A percentile compares a stretch with the other conserved stretches of the same genome.
phyloP scores from a whole-genome alignment of 2,888 invertebrate genomes.

The Cataglyphis livida region DNA sequence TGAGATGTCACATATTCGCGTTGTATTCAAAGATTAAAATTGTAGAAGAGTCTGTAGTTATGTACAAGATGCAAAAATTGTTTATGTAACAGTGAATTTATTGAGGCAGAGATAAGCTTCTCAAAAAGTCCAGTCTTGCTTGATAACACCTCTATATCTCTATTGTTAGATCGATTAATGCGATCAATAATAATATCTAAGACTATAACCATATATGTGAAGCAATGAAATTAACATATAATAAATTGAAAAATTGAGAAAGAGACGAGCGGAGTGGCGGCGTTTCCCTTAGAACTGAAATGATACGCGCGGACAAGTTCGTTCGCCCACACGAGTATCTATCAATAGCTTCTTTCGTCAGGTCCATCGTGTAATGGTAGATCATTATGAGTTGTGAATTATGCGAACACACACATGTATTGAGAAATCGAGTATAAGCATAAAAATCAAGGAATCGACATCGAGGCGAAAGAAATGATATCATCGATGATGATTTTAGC shows the following conservation, averaged over 20 bases:
- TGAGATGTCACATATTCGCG: background rate
- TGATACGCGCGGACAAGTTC: constrained; percentile 65
- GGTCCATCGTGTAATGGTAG: constrained; percentile 75
- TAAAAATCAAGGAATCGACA: constrained; percentile 29
- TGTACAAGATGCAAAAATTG: background rate
- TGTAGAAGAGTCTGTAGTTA: background rate
- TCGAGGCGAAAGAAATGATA: constrained; percentile 23
- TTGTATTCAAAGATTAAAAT: background rate
- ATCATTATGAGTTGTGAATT: constrained; percentile 76
- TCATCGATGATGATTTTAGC: constrained; percentile 34
- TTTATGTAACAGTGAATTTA: background rate
- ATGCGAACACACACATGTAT: constrained; percentile 61
- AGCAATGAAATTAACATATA: constrained; percentile 5
- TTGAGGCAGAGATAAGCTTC: background rate
- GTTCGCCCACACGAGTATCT: constrained; percentile 77
- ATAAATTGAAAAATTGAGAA: constrained; percentile 27
- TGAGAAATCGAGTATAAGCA: constrained; percentile 12
- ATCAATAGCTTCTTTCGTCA: constrained; percentile 81
- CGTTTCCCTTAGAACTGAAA: constrained; percentile 47
- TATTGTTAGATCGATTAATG: background rate
- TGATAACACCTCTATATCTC: background rate
- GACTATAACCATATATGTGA: background rate
- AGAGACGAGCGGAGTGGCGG: background rate
- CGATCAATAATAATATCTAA: background rate
- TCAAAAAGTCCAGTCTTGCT: background rate